Conservation (phyloP, 2,888 invertebrate genomes). For the Fragum whitleyi region DNA sequence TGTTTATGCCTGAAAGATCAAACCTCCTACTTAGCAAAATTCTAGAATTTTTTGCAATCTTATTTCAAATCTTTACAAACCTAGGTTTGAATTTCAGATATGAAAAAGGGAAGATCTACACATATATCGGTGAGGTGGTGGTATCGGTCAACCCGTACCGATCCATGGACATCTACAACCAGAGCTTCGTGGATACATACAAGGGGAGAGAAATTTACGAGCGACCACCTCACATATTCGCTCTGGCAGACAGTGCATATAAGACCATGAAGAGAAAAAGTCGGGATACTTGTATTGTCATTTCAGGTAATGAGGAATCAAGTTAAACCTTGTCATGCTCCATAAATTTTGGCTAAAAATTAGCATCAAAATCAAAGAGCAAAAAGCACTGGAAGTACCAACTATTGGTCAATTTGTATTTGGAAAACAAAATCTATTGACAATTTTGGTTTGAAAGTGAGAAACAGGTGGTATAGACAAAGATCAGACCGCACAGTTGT, state of each 20-base stretch:
- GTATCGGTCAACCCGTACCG: conserved; percentile 99
- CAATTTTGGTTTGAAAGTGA: too few species aligned
- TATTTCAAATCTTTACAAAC: too few species aligned
- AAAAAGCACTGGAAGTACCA: too few species aligned
- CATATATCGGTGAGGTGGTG: conserved; percentile 96
- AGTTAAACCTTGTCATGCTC: too few species aligned
- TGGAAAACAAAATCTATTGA: too few species aligned
- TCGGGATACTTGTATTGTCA: conserved; percentile 98
- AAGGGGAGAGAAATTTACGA: conserved; percentile 98
- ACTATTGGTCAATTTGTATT: neutral
- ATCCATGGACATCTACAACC: conserved; percentile 95
- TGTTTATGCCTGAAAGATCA: too few species aligned
- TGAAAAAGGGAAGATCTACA: conserved; percentile 91
- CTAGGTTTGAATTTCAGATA: conserved; percentile 78
- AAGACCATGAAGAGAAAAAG: conserved; percentile 95
- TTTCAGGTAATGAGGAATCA: conserved; percentile 87
- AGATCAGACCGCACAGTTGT: too few species aligned
- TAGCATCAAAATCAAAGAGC: too few species aligned
- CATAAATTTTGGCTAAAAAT: too few species aligned
- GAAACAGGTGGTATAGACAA: too few species aligned
- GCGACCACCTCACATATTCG: conserved; percentile 98
- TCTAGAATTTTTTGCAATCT: neutral
- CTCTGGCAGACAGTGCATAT: conserved; percentile 98
- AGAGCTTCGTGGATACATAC: conserved; percentile 94
- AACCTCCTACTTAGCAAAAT: neutral